Percentiles rank a stretch among this genome's conserved stretches.
Conservation (phyloP, 2,113 vertebrate species). For the Pseudopodoces humilis region DNA sequence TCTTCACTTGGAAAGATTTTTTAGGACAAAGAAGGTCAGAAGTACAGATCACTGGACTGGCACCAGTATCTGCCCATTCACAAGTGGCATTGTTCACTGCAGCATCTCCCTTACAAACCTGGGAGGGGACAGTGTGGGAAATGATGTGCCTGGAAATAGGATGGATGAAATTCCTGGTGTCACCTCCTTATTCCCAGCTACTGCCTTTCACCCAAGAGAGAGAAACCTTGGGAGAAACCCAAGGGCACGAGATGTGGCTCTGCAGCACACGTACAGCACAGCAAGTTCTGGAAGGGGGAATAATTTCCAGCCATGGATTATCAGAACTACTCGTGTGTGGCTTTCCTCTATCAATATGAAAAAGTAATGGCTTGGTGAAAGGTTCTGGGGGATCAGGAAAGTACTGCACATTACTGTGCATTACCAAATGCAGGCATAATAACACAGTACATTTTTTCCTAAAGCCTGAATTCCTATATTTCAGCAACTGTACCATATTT, state of each 20-base stretch:
- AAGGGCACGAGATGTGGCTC: background rate
- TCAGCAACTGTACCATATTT: background rate
- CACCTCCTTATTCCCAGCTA: background rate
- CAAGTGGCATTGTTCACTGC: background rate
- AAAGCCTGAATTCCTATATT: background rate
- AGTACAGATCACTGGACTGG: background rate
- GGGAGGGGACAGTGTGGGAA: background rate
- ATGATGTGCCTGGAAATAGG: accelerated
- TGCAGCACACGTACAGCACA: background rate
- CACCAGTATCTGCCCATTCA: background rate
- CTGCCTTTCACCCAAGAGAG: background rate
- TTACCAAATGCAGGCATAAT: background rate
- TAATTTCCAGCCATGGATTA: background rate
- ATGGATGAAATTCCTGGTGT: background rate
- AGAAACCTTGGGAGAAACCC: background rate
- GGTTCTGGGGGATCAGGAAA: background rate
- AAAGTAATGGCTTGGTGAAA: background rate
- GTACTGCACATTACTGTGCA: background rate
- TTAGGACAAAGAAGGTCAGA: background rate
- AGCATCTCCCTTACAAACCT: background rate
- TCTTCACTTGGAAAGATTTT: background rate
- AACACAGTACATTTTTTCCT: background rate
- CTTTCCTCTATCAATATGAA: background rate
- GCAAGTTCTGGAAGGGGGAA: background rate
- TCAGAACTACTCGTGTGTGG: background rate